phyloP scores from a whole-genome alignment of 2,888 invertebrate genomes.

The Pandemis corylana region DNA sequence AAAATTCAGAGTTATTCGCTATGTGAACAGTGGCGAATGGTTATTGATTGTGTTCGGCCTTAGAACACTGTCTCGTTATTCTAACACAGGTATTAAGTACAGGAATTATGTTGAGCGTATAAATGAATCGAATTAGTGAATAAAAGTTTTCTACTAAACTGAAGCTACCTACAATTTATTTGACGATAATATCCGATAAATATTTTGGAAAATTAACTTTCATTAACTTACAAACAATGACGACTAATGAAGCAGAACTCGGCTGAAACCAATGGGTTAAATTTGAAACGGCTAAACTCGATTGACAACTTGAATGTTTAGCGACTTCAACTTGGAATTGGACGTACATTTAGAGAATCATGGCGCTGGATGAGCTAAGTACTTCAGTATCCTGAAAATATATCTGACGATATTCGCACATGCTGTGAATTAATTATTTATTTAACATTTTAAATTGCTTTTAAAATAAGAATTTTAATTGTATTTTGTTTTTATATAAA shows the following conservation, averaged over 20 bases:
- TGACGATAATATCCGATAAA: not conserved
- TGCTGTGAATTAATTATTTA: too few relatives aligned
- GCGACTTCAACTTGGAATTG: not conserved
- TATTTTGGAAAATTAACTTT: slow-evolving; percentile 11
- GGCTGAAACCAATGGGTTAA: slow-evolving; percentile 8
- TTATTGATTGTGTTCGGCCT: slow-evolving; percentile 18
- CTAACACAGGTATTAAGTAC: not conserved
- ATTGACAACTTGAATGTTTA: not conserved
- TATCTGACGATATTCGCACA: too few relatives aligned
- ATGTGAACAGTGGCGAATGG: slow-evolving; percentile 21
- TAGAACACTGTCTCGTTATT: not conserved
- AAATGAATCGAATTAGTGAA: not conserved
- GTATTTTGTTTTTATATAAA: too few relatives aligned
- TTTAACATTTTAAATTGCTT: too few relatives aligned
- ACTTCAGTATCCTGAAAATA: too few relatives aligned
- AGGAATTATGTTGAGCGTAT: not conserved
- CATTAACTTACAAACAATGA: not conserved
- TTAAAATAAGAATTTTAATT: too few relatives aligned
- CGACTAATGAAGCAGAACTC: slow-evolving; percentile 1
- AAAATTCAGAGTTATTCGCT: slow-evolving; percentile 23
- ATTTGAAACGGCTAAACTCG: not conserved
- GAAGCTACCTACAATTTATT: not conserved
- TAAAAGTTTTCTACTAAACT: not conserved
- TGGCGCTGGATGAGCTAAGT: not conserved
- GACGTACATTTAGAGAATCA: not conserved